Base-by-base conservation (phyloP, 2,113 vertebrate genomes). In the Clarias magur region DNA sequence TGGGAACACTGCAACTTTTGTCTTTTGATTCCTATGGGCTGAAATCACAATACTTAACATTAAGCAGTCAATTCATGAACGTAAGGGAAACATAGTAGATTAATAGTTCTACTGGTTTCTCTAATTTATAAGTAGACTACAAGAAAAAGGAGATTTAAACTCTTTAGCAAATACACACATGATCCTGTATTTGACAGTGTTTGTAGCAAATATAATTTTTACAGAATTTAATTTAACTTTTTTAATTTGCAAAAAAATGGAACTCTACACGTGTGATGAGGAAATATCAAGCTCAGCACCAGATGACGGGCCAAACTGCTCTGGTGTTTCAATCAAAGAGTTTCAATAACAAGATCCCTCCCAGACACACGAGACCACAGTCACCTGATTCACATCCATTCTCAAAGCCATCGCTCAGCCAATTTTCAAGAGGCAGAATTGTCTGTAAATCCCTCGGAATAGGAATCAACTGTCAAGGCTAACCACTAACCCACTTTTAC, bases 381-480 rank as follows among this genome's bases (percentile, higher is more conserved):
- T 84, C 73, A 87, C 53, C 83, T 25, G 60, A 84, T 54, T 88
- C 78, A 4, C 70, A 42, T 87, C 72, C 42, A 38, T 85, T 84
- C 23, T 56, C 80, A 73, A 19, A 42, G 67, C 13, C 16, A 4
- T 53, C 8, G 27, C 19, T 1, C 15, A 53, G 67, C 59, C 17
- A 34, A 57, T 85, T 73, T 73, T 17, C n/a, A 57, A 15, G 23
- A 60, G 21, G 7, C 3, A 8, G 21, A 67, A 83, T 10, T 2
- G 42, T 13, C 34, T 68, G 25, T 54, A 60, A 30, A 15, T 78
- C 42, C 25, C 13, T 21, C 19, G 25, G 25, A 23, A 57, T 21
- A 15, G 16, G 30, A 80, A 19, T 17, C 23, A 30, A 16, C 79
- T 27, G 53, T 56, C 42, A 83, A 82, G 27, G 72, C 13, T 16